Evolutionary conservation across 2,888 invertebrate genomes (phyloP).

Genomic region (Lasioglossum malachurum): DNA sequence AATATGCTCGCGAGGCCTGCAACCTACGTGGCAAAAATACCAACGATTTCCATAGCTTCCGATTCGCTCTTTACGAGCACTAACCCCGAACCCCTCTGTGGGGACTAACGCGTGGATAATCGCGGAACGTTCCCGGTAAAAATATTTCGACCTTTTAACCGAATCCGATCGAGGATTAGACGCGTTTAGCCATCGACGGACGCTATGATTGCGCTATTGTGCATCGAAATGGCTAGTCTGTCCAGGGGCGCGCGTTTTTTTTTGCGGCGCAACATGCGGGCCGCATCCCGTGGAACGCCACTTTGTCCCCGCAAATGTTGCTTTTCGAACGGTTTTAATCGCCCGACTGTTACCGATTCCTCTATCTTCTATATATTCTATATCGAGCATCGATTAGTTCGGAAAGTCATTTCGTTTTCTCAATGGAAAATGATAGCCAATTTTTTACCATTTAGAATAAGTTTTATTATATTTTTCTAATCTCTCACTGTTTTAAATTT

Average conservation of each 20-base stretch:
- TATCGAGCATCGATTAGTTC: no score
- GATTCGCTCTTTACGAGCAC: not conserved
- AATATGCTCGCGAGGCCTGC: slow-evolving; percentile 61
- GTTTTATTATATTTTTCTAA: no score
- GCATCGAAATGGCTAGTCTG: not conserved
- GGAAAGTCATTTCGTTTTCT: no score
- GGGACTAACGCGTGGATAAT: not conserved
- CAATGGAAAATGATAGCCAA: no score
- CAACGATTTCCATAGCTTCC: slow-evolving; percentile 47
- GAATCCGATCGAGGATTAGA: not conserved
- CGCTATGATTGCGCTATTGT: not conserved
- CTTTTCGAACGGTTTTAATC: not conserved
- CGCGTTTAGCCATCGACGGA: not conserved
- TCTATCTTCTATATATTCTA: not conserved
- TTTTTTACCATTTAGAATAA: no score
- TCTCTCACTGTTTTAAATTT: no score
- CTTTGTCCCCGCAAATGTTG: not conserved
- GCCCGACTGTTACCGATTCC: not conserved
- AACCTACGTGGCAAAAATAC: slow-evolving; percentile 52
- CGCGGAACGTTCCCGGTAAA: not conserved
- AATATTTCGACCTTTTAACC: not conserved
- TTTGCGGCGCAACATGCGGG: not conserved
- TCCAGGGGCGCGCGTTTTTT: not conserved
- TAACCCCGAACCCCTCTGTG: not conserved
- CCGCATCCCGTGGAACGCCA: not conserved